Conservation (phyloP, 2,797 vertebrate genomes). For the Paedocypris micromegethes region DNA sequence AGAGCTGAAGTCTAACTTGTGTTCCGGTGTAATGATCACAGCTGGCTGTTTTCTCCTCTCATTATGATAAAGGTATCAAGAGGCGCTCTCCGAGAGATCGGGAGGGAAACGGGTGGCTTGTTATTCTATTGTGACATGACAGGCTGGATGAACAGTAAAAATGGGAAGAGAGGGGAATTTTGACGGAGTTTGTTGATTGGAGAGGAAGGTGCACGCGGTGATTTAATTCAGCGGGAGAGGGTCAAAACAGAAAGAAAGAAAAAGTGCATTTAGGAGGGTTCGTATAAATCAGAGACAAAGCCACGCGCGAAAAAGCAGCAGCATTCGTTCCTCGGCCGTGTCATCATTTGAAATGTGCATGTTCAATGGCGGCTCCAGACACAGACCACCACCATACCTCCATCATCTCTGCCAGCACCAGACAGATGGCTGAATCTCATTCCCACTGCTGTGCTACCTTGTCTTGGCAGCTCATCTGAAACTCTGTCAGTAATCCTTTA, state of each 20-base stretch:
- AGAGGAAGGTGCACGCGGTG: conserved; percentile 34
- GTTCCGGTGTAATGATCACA: conserved; percentile 44
- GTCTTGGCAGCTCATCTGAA: conserved; percentile 53
- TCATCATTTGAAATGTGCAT: conserved; percentile 52
- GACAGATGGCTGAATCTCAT: conserved; percentile 56
- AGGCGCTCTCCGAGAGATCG: conserved; percentile 41
- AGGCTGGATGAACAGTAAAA: conserved; percentile 48
- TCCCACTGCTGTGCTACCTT: conserved; percentile 51
- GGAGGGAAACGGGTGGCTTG: conserved; percentile 46
- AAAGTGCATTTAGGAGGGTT: conserved; percentile 41
- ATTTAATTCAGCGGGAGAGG: conserved; percentile 44
- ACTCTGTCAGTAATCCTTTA: conserved; percentile 47
- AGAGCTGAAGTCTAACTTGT: conserved; percentile 36
- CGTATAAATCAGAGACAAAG: conserved; percentile 50
- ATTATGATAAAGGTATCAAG: conserved; percentile 48
- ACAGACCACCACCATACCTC: conserved; percentile 54
- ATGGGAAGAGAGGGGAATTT: conserved; percentile 38
- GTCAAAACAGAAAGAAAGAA: conserved; percentile 35
- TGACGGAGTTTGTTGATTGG: conserved; percentile 38
- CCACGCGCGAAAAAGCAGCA: conserved; percentile 36
- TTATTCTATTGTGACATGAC: conserved; percentile 49
- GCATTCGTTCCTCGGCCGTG: conserved; percentile 33
- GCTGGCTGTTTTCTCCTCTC: conserved; percentile 45
- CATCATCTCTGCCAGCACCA: conserved; percentile 50
- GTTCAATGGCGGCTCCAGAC: conserved; percentile 49